Base-by-base conservation (phyloP, 1,140 invertebrate species). In the Philotrypesis tridentata region DNA sequence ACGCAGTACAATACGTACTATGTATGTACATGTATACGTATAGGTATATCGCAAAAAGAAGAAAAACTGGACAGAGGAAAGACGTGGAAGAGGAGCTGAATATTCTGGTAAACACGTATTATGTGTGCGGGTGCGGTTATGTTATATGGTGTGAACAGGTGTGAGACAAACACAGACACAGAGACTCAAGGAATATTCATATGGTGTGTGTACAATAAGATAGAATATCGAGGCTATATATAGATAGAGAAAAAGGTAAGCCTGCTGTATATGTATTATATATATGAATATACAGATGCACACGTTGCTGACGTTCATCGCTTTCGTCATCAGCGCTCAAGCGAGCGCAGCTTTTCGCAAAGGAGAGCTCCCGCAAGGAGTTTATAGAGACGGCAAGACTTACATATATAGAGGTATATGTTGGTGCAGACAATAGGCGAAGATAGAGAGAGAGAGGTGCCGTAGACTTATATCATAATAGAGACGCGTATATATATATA, bases 371-470 rank as follows among this genome's bases (percentile, higher is more conserved):
- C 31, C 72, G 43, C 40, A 17, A 55, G 48, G 7, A 55, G 48
- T 55, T 21, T n/a, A n/a, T n/a, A n/a, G n/a, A n/a, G 48, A 21
- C 48, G 48, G 48, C 48, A 55, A 55, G 48, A 55, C 48, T 55
- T 55, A n/a, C 21, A 55, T 55, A 55, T 17, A 55, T n/a, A 55
- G 21, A 55, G 48, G 48, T 55, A 14, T n/a, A n/a, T n/a, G n/a
- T n/a, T n/a, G 65, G 76, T 78, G 76, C 76, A 78, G 63, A 68
- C 63, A 68, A 17, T 78, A 78, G 76, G 65, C 76, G 67, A 55
- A 21, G 48, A 55, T 55, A 55, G 33, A 43, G 2, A 43, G 23
- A 77, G 37, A 77, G 40, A 43, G 5, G 78, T 80, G 70, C 78
- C 48, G 67, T 25, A 71, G 77, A 79, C 29, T 25, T 29, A n/a